Evolutionary conservation across 2,797 vertebrate species (phyloP).

Genomic region (Natrix natrix): DNA sequence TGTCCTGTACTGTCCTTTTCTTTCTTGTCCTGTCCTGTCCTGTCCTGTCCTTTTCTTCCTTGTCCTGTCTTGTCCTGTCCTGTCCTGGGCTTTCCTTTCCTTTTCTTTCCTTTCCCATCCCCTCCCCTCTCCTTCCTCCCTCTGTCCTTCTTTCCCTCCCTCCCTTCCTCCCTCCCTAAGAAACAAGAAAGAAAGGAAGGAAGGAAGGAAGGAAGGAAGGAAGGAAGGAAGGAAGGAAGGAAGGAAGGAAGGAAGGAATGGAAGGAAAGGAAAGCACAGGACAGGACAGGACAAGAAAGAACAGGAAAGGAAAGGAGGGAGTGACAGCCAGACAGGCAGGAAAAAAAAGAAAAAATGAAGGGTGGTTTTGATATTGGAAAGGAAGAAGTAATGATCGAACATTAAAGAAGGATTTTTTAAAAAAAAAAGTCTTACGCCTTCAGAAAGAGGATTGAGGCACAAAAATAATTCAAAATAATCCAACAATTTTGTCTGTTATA

Average conservation of each 20-base stretch:
- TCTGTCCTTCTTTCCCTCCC: too few species aligned
- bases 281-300: too few species aligned
- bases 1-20: too few species aligned
- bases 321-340: neutral
- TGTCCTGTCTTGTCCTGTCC: too few species aligned
- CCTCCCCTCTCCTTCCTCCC: too few species aligned
- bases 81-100: too few species aligned
- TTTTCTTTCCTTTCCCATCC: too few species aligned
- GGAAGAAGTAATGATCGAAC: neutral
- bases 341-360: neutral
- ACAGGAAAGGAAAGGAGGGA: neutral
- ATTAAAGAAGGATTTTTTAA: neutral
- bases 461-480: neutral
- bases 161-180: too few species aligned
- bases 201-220: neutral
- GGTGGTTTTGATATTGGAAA: neutral
- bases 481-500: neutral
- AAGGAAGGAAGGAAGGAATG: neutral
- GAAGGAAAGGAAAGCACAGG: too few species aligned
- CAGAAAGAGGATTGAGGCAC: neutral
- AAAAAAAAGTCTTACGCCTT: neutral
- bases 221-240: neutral
- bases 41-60: too few species aligned
- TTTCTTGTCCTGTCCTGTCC: too few species aligned
- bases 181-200: too few species aligned